Evolutionary conservation across 1,140 invertebrate species (phyloP).

Genomic region (Varroa destructor): DNA sequence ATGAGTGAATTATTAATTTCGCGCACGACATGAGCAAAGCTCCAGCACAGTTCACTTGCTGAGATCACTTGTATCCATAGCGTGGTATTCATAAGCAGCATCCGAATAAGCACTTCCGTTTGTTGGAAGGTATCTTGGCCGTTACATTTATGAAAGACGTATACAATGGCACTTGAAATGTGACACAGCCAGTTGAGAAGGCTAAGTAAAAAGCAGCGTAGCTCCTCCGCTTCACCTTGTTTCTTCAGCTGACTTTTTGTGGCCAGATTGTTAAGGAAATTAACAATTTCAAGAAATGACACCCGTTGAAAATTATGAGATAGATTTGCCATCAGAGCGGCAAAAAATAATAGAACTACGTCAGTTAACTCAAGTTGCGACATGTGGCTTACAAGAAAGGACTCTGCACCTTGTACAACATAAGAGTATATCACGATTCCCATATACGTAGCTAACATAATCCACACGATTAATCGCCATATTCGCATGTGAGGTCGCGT

Average conservation of each 20-base stretch:
- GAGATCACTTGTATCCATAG: constrained; percentile 4
- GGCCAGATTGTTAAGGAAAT: constrained; percentile 1
- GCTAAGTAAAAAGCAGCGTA: neutral
- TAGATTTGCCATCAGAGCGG: neutral
- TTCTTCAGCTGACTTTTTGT: neutral
- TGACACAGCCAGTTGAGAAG: constrained; percentile 20
- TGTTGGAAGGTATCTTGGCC: neutral
- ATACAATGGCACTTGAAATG: constrained; percentile 4
- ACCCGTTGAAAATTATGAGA: neutral
- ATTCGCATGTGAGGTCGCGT: neutral
- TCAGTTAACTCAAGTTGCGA: constrained; percentile 2
- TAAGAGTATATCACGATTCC: neutral
- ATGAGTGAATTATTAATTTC: constrained; percentile 7
- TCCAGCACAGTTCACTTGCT: constrained; percentile 14
- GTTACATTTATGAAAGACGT: neutral
- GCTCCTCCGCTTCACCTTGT: neutral
- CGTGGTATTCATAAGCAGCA: constrained; percentile 1
- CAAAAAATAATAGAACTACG: neutral
- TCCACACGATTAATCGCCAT: constrained; percentile 9
- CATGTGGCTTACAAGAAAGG: neutral
- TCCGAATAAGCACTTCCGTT: neutral
- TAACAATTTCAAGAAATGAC: constrained; percentile 1
- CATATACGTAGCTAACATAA: neutral
- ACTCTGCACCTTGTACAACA: neutral
- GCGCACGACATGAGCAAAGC: constrained; percentile 1